Base-by-base conservation (phyloP, 1,140 invertebrate genomes). In the Drosophila takahashii region DNA sequence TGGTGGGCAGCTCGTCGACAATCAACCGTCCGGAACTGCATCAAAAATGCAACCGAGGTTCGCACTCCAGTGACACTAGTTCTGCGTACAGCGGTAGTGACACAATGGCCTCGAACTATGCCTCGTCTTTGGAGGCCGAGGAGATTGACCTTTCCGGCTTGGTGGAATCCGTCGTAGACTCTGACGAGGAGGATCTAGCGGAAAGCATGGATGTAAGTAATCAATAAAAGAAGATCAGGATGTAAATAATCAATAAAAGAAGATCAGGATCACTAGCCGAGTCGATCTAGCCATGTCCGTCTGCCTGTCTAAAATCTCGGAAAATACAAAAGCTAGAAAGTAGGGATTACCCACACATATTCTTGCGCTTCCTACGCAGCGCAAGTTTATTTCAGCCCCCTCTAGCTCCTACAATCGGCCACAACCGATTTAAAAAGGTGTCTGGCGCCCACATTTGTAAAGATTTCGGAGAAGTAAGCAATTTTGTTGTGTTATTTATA, bases 81-180 rank as follows among this genome's bases (percentile, higher is more conserved):
- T 98, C 97, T 67, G 98, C 97, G 42, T 98, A 98, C 92, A 98
- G 97, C 83, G 98, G 98, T 32, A 98, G 97, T 52, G 98, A 99
- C 93, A 98, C 98, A 69, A 98, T 99, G 97, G 97, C 97, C 83
- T 97, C 96, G 50, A 96, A 96, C 51, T 96, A 97, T 91, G 96
- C 96, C 77, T 96, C 96, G 4, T 95, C 97, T 60, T 94, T 96
- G 72, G 96, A 97, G 93, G 95, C 95, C 44, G 97, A 98, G 80
- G 97, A 98, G 91, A 95, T 98, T 34, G 98, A 99, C 93, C 94
- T 98, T 15, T 96, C 97, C 26, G 98, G 98, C 34, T 95, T 99
- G 47, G 95, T 98, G 1, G 98, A 99, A 93, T 98, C 97, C 61
- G 95, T 97, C 64, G 98, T 99, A 0, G 98, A 99, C 92, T 98